Evolutionary conservation across 2,113 vertebrate species (phyloP).

Genomic region (Machaerirhynchus nigripectus): DNA sequence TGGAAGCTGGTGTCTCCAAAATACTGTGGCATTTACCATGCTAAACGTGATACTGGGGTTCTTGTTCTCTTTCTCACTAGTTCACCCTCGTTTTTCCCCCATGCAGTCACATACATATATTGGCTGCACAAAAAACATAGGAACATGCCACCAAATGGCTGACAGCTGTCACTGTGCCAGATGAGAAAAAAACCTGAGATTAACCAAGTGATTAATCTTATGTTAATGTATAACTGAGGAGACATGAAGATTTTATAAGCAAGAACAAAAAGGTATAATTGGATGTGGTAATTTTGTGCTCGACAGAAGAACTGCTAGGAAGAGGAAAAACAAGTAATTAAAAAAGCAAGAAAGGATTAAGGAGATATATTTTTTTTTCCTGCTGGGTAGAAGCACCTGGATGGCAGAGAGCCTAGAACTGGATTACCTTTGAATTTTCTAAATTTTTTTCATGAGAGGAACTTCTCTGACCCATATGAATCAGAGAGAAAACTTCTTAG

Average conservation of each 20-base stretch:
- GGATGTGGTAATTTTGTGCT: conserved; percentile 8
- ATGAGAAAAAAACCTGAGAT: background rate
- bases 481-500: background rate
- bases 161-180: background rate
- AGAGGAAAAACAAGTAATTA: conserved; percentile 48
- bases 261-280: conserved; percentile 27
- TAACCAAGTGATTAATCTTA: conserved; percentile 29
- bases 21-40: background rate
- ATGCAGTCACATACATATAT: background rate
- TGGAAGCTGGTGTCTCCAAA: conserved; percentile 12
- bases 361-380: background rate
- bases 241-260: background rate
- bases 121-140: background rate
- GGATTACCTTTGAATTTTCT: conserved; percentile 56
- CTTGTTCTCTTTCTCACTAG: background rate
- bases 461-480: conserved; percentile 31
- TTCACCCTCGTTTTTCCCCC: background rate
- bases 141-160: background rate
- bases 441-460: conserved; percentile 26
- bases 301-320: background rate
- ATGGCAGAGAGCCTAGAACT: conserved; percentile 58
- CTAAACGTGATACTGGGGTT: background rate
- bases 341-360: conserved; percentile 54
- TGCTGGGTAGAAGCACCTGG: conserved; percentile 51
- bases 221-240: conserved; percentile 21